Evolutionary conservation across 2,888 invertebrate species (phyloP).

Genomic region (Drosophila kanekoi): DNA sequence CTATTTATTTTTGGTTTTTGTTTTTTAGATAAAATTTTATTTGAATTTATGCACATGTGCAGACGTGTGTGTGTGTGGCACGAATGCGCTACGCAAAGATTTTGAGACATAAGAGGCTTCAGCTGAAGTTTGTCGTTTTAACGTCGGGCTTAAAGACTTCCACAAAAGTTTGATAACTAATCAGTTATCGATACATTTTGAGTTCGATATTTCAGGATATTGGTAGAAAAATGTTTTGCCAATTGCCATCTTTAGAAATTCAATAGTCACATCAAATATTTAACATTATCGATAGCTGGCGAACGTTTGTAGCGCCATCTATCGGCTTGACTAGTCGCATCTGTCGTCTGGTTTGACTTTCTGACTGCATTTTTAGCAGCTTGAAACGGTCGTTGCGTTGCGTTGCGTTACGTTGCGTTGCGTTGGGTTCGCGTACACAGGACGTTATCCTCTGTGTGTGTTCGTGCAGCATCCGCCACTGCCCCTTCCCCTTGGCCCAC

Average conservation of each 20-base stretch:
- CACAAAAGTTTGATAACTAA: background rate
- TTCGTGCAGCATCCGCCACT: constrained; percentile 3
- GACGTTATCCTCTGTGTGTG: background rate
- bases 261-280: background rate
- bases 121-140: background rate
- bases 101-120: background rate
- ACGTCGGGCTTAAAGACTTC: background rate
- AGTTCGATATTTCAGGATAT: no score
- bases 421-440: constrained; percentile 12
- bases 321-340: constrained; percentile 7
- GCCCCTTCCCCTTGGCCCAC: background rate
- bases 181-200: background rate
- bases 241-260: no score
- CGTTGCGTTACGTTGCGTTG: constrained; percentile 5
- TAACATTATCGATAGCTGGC: background rate
- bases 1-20: constrained; percentile 34
- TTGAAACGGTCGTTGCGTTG: constrained; percentile 1
- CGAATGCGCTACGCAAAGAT: constrained; percentile 25
- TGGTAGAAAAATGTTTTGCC: no score
- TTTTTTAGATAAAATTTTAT: constrained; percentile 72
- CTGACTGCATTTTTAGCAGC: constrained; percentile 6
- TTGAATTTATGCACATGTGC: constrained; percentile 70
- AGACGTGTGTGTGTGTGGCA: background rate
- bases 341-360: background rate
- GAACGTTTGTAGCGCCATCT: background rate